Percentiles rank a stretch among this genome's conserved stretches.
These are phyloP conservation scores for Phymorhynchus buccinoides DNA, from an alignment of 1,140 invertebrate genomes.

Conservation along the genomic window DNA sequence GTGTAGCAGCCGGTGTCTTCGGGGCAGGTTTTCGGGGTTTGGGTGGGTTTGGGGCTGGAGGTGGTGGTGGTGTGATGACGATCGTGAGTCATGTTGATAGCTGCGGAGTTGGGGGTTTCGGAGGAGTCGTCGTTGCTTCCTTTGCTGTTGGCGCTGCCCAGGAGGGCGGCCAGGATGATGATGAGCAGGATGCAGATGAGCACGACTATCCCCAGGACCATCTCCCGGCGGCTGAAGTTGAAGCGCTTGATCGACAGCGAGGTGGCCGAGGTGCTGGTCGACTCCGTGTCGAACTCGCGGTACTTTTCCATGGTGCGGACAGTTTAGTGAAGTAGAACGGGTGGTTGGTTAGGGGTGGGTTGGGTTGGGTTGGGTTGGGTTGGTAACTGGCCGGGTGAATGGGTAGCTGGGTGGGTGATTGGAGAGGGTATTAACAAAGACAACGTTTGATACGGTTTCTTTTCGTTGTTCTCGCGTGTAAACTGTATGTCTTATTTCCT, in stretches of 20 bases:
- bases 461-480: too few relatives aligned
- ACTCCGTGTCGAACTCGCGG: constrained; percentile 53
- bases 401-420: too few relatives aligned
- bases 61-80: neutral
- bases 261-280: constrained; percentile 48
- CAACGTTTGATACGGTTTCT: too few relatives aligned
- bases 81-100: neutral
- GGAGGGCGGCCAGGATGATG: neutral
- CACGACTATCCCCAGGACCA: neutral
- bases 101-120: neutral
- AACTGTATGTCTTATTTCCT: too few relatives aligned
- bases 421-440: too few relatives aligned
- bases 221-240: neutral
- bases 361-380: too few relatives aligned
- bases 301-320: constrained; percentile 47
- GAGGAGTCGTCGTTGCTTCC: neutral
- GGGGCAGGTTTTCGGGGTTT: neutral
- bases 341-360: neutral
- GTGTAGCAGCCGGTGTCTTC: neutral
- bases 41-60: neutral
- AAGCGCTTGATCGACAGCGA: constrained; percentile 27
- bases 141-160: neutral
- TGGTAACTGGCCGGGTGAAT: too few relatives aligned
- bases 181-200: neutral
- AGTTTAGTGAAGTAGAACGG: too few relatives aligned